Evolutionary conservation across 2,113 vertebrate genomes (phyloP).

Genomic region (Pituophis catenifer): DNA sequence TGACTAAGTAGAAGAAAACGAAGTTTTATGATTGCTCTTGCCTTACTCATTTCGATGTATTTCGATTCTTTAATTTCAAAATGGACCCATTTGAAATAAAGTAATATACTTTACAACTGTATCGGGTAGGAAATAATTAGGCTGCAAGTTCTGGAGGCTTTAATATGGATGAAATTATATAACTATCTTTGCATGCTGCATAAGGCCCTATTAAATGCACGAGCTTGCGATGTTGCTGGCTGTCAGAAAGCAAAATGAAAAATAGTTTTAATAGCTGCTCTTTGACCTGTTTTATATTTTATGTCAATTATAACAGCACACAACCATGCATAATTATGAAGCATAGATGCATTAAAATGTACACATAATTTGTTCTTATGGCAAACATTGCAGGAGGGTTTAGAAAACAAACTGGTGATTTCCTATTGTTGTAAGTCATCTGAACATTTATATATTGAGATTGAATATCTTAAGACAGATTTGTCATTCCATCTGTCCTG

Average conservation of each 20-base stretch:
- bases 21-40: constrained; percentile 58
- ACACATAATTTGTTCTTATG: constrained; percentile 93
- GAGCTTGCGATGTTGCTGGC: constrained; percentile 82
- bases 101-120: constrained; percentile 59
- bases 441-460: constrained; percentile 61
- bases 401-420: constrained; percentile 71
- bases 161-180: constrained; percentile 65
- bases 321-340: constrained; percentile 99
- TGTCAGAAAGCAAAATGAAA: constrained; percentile 99
- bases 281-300: constrained; percentile 98
- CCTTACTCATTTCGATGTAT: constrained; percentile 53
- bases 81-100: constrained; percentile 58
- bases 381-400: constrained; percentile 69
- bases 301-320: constrained; percentile 98
- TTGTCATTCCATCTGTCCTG: constrained; percentile 46
- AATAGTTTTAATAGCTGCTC: constrained; percentile 99
- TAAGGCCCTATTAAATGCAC: constrained; percentile 80
- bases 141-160: constrained; percentile 71
- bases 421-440: constrained; percentile 63
- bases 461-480: constrained; percentile 48
- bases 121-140: constrained; percentile 73
- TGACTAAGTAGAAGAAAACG: constrained; percentile 60
- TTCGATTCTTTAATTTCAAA: constrained; percentile 58
- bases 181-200: constrained; percentile 75
- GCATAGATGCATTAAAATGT: constrained; percentile 93